Evolutionary conservation across 1,140 invertebrate genomes (phyloP).

Genomic region (Cherax quadricarinatus): DNA sequence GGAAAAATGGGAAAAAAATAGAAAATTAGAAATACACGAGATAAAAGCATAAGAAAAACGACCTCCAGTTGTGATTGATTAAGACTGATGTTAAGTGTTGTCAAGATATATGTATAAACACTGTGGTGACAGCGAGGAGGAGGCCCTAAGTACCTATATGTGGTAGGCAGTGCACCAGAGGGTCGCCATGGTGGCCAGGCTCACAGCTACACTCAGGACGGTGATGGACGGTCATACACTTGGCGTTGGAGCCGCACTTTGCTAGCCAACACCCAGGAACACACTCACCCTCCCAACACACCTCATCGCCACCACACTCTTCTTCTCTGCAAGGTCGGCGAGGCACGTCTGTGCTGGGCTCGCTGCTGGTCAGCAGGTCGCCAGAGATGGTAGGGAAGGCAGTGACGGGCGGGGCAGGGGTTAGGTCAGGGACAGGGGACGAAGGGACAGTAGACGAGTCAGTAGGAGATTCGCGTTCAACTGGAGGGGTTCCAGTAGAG

Average conservation of each 20-base stretch:
- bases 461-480: no score
- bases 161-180: slow-evolving; percentile 73
- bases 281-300: slow-evolving; percentile 57
- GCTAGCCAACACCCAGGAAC: slow-evolving; percentile 46
- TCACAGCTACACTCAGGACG: slow-evolving; percentile 86
- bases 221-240: slow-evolving; percentile 84
- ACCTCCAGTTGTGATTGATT: background rate
- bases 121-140: background rate
- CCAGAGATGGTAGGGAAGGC: background rate
- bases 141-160: slow-evolving; percentile 24
- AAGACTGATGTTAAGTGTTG: background rate
- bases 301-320: slow-evolving; percentile 28
- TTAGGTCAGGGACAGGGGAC: background rate
- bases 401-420: background rate
- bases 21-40: slow-evolving; percentile 35
- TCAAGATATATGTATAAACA: background rate
- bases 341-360: background rate
- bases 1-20: slow-evolving; percentile 2
- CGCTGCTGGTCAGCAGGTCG: background rate
- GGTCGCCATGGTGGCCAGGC: slow-evolving; percentile 76
- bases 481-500: no score
- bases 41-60: slow-evolving; percentile 13
- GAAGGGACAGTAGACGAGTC: background rate
- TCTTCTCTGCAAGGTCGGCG: background rate
- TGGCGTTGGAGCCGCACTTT: slow-evolving; percentile 87